Conservation (phyloP, 2,113 vertebrate genomes). For the Lates calcarifer region DNA sequence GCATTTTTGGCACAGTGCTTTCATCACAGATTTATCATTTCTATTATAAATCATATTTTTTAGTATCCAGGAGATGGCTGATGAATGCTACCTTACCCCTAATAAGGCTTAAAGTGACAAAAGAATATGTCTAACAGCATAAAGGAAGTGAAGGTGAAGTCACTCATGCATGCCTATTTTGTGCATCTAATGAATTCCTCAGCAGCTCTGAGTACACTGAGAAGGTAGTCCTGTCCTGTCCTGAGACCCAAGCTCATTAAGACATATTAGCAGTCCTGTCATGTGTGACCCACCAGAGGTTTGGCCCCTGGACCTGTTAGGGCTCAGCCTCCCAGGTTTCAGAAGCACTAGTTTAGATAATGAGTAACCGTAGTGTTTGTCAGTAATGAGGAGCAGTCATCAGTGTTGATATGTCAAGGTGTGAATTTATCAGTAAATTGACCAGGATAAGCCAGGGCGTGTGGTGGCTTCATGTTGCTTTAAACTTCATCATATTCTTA, state of each 20-base stretch:
- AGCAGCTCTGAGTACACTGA: neutral
- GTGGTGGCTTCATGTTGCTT: neutral
- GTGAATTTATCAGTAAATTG: neutral
- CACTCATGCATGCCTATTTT: neutral
- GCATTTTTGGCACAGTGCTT: neutral
- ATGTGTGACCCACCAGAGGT: neutral
- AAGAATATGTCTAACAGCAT: neutral
- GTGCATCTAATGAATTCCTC: neutral
- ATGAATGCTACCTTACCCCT: too few relatives aligned
- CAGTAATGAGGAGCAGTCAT: neutral
- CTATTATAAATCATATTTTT: neutral
- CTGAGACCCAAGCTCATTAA: slow-evolving; percentile 41
- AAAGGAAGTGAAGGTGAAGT: neutral
- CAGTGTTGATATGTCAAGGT: neutral
- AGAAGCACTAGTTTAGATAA: slow-evolving; percentile 17
- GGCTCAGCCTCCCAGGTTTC: neutral
- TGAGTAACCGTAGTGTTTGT: neutral
- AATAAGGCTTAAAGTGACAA: neutral
- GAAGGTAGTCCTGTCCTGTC: neutral
- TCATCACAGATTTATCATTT: neutral
- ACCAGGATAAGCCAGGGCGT: neutral
- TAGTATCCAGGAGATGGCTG: neutral
- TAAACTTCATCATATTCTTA: too few relatives aligned
- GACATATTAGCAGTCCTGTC: slow-evolving; percentile 53
- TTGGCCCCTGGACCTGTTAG: neutral